Evolutionary conservation across 2,113 vertebrate genomes (phyloP), one percentile per base, ranked within the genome.

Genomic region (Rhodinocichla rosea): DNA sequence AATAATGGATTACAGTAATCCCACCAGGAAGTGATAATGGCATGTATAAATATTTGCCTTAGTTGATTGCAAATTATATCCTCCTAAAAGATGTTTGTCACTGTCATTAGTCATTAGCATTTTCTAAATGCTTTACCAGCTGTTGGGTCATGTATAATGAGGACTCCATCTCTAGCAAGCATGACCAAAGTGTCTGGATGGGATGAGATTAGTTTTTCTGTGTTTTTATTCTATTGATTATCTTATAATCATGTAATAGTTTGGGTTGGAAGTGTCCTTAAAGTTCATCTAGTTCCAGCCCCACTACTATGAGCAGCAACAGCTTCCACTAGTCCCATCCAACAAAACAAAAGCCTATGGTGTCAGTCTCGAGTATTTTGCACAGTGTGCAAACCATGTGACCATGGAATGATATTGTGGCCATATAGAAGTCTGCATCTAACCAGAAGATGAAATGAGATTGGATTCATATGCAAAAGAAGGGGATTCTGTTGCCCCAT

Each of bases 11-110:
- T 96, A 92, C 95, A 86, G 87, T 95, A 96, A 97, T 96, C 95
- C 96, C 67, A 7, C 90, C 95, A 97, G 97, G 97, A 98, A 97
- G 94, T 92, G 95, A 96, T 96, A 96, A 95, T 92, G 92, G 80
- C 92, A 60, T 89, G 92, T 68, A 85, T 96, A 93, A 77, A 96
- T 95, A 95, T 94, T 97, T 97, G 83, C 92, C 89, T 92, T 95
- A 96, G 65, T 67, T 94, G 88, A 95, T 92, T 97, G 94, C 90
- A 89, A 96, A 95, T 92, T 90, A 94, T 75, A 91, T 92, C 70
- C 79, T 80, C 60, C 76, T 83, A 42, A 79, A 94, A 86, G 62
- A 68, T 79, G 86, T 95, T 96, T 95, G 80, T 93, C 86, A 81
- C 60, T 90, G 83, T 86, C 7, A 0, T 81, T 86, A 86, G 84